Base-by-base conservation (phyloP, 1,140 invertebrate species). In the Drosophila arizonae region DNA sequence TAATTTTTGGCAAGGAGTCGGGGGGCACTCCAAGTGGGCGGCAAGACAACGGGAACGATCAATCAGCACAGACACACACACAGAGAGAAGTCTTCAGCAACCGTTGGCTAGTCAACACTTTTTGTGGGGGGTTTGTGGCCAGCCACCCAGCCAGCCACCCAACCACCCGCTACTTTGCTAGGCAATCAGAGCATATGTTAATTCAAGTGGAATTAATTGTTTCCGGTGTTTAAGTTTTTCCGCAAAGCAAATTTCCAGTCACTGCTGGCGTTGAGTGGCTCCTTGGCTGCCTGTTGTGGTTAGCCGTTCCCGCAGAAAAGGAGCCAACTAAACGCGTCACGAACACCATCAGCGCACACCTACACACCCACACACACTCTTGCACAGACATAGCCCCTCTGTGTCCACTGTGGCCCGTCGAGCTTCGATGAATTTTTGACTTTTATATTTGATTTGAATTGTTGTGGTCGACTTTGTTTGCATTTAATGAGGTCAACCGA, bases 141-240 rank as follows among this genome's bases (percentile, higher is more conserved):
- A 6, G 17, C 43, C 17, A 17, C 17, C 36, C 15, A 6, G n/a
- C 15, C 43, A 15, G 0, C n/a, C n/a, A 17, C 43, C 15, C 43
- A 46, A 4, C 43, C 50, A 62, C 24, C 61, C 70, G n/a, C 43
- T 41, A 13, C 26, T 60, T 26, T 30, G 6, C 45, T 8, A 68
- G 75, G 41, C 79, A 81, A 81, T 81, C 79, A 80, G 72, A 76
- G 73, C 76, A 85, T 90, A 91, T 91, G 90, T 90, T 90, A 90
- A 90, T 91, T 90, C 90, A 91, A 91, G 86, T 90, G 89, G 89
- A 90, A 91, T 90, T 91, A 91, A 90, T 90, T 90, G 90, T 89
- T 90, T 91, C 89, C 89, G 89, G 89, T 90, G 82, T 91, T 90
- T 90, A 91, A 88, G 88, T 90, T 90, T 90, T 90, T 87, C 88